These are phyloP conservation scores for Odontothrips loti DNA, from an alignment of 2,888 invertebrate genomes.

Conservation along the genomic window DNA sequence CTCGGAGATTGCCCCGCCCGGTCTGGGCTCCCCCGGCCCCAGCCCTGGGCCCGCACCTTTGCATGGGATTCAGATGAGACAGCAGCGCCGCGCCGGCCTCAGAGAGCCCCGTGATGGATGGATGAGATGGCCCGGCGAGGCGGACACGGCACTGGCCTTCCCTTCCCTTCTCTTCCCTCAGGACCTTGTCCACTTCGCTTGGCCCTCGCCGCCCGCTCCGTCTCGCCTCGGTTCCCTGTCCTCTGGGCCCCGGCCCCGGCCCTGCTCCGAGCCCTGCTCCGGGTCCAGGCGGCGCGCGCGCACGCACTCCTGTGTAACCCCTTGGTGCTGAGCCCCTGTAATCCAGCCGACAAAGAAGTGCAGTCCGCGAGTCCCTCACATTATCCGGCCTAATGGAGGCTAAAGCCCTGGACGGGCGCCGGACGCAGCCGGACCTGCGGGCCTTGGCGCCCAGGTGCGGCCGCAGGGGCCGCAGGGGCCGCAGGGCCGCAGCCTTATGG, in stretches of 20 bases:
- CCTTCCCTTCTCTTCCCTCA: background rate
- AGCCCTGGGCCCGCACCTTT: background rate
- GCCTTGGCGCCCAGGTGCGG: too few relatives aligned
- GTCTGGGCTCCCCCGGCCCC: background rate
- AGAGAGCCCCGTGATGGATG: background rate
- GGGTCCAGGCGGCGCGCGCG: background rate
- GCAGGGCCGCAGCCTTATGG: too few relatives aligned
- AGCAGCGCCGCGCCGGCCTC: background rate
- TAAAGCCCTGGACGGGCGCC: too few relatives aligned
- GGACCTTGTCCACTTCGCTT: background rate
- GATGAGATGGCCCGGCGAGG: background rate
- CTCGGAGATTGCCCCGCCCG: background rate
- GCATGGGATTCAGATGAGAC: constrained; percentile 11
- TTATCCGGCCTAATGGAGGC: background rate
- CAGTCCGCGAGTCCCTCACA: background rate
- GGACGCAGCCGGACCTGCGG: too few relatives aligned
- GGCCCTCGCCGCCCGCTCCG: background rate
- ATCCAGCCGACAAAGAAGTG: constrained; percentile 13
- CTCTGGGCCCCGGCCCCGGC: background rate
- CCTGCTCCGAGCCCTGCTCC: background rate
- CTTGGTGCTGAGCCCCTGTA: constrained; percentile 9
- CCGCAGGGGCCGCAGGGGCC: too few relatives aligned
- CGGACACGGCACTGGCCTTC: too few relatives aligned
- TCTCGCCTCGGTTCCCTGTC: background rate
- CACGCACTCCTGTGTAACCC: background rate